Percentiles rank a stretch among this genome's conserved stretches.
Conservation (phyloP, 2,888 invertebrate genomes). For the Drosophila antonietae region DNA sequence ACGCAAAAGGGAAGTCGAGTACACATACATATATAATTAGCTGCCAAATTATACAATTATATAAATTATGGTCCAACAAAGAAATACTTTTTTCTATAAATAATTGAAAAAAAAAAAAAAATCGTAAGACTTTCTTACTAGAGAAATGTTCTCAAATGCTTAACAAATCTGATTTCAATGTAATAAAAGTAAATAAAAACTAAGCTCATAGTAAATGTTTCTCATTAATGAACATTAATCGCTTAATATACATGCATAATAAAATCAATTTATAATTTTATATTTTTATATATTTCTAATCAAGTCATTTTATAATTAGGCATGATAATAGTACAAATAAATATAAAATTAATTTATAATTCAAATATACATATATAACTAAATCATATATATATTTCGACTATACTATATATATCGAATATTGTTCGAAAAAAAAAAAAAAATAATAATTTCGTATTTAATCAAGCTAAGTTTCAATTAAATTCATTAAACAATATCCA, state of each 20-base stretch:
- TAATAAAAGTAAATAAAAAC: background rate
- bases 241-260: background rate
- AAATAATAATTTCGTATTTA: background rate
- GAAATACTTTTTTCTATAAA: background rate
- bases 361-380: background rate
- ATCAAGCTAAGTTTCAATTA: background rate
- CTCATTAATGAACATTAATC: background rate
- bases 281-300: background rate
- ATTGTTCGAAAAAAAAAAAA: too few species aligned
- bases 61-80: background rate
- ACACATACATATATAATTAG: slow-evolving; percentile 1
- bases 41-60: slow-evolving; percentile 9
- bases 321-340: too few species aligned
- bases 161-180: background rate
- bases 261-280: background rate
- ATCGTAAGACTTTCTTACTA: background rate
- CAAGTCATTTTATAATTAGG: too few species aligned
- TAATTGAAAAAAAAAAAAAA: too few species aligned
- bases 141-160: background rate
- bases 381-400: background rate
- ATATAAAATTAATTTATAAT: background rate
- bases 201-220: background rate
- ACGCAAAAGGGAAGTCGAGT: slow-evolving; percentile 8
- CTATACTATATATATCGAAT: too few species aligned
- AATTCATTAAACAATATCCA: background rate